Evolutionary conservation across 2,888 invertebrate genomes (phyloP).

Genomic region (Agriopis leucophaearia): DNA sequence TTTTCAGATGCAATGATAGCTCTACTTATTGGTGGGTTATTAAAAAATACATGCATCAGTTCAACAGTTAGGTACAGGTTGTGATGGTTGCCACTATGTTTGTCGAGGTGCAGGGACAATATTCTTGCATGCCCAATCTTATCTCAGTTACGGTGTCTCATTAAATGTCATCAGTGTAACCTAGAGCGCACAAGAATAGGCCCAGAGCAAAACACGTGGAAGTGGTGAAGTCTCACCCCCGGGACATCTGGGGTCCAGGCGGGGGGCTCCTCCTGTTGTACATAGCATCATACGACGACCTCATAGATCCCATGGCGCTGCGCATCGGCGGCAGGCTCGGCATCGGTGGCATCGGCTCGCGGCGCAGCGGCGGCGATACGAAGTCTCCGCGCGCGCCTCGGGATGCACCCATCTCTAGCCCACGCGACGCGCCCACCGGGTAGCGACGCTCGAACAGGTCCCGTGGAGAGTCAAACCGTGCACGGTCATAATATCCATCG

Average conservation of each 20-base stretch:
- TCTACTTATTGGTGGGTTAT: too few species aligned
- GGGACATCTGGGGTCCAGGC: conserved; percentile 83
- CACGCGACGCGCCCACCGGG: conserved; percentile 85
- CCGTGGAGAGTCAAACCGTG: conserved; percentile 91
- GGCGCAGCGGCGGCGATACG: conserved; percentile 90
- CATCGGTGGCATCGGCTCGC: conserved; percentile 93
- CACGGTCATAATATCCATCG: conserved; percentile 93
- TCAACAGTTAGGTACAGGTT: not conserved
- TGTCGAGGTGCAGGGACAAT: conserved; percentile 13
- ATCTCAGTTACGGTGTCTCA: not conserved
- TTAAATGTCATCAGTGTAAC: not conserved
- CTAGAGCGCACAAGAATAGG: not conserved
- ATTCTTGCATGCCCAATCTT: not conserved
- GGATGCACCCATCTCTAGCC: conserved; percentile 84
- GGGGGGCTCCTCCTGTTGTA: conserved; percentile 94
- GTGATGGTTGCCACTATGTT: conserved; percentile 29
- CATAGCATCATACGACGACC: conserved; percentile 92
- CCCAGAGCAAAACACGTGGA: conserved; percentile 30
- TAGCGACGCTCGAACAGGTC: conserved; percentile 94
- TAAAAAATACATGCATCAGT: too few species aligned
- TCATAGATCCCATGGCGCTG: conserved; percentile 89
- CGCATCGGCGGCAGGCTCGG: conserved; percentile 89
- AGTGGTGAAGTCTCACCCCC: conserved; percentile 72
- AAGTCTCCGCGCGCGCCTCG: conserved; percentile 88
- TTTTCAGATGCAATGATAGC: too few species aligned